Conservation (phyloP, 1,140 invertebrate species). For the Hycleus cichorii region DNA sequence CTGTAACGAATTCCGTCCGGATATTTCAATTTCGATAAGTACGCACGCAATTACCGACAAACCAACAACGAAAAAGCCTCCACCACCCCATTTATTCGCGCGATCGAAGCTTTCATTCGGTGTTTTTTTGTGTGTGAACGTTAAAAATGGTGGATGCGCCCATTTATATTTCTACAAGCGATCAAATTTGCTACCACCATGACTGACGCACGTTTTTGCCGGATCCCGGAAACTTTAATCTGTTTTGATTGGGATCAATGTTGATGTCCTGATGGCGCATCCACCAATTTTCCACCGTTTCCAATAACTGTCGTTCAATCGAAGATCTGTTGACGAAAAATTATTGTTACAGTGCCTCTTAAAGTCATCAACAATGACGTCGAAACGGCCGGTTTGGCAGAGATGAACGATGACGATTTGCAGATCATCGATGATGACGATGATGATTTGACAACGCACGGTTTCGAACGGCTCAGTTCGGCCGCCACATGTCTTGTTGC, state of each 20-base stretch:
- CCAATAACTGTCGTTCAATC: not conserved
- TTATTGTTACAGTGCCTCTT: conserved; percentile 7
- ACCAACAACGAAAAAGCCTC: no score
- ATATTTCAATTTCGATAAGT: no score
- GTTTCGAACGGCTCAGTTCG: conserved; percentile 36
- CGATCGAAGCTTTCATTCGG: no score
- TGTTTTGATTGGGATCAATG: not conserved
- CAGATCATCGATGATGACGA: conserved; percentile 28
- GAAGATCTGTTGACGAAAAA: not conserved
- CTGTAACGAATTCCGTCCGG: no score
- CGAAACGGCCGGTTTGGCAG: not conserved
- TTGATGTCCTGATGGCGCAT: not conserved
- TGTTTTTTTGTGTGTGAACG: no score
- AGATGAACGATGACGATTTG: conserved; percentile 14
- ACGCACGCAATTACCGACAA: no score
- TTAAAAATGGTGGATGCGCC: no score
- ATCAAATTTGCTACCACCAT: no score
- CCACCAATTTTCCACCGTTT: not conserved
- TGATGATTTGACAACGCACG: conserved; percentile 37
- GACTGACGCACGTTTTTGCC: no score
- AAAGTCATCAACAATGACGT: not conserved
- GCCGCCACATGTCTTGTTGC: conserved; percentile 40
- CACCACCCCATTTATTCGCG: no score
- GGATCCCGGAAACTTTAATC: no score
- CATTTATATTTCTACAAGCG: no score